These are phyloP conservation scores for Polyergus mexicanus DNA, from an alignment of 1,140 invertebrate species.

Conservation along the genomic window DNA sequence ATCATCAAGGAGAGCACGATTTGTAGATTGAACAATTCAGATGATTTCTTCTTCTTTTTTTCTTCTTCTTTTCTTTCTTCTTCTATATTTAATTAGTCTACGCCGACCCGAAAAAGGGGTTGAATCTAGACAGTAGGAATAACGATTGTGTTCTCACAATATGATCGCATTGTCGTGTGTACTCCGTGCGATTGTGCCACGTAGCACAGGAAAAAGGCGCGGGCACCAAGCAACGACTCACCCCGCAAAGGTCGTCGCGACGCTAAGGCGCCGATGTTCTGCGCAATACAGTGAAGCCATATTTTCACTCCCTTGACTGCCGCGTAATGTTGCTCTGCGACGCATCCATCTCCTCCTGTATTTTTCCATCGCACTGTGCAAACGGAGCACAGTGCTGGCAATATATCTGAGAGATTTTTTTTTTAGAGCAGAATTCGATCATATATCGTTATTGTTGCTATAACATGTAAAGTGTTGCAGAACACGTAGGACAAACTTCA, in stretches of 20 bases:
- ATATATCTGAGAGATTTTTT: neutral
- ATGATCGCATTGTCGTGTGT: conserved; percentile 32
- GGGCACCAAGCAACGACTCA: conserved; percentile 68
- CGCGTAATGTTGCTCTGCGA: neutral
- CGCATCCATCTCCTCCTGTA: neutral
- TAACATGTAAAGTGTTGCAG: too few relatives aligned
- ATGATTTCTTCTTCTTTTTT: too few relatives aligned
- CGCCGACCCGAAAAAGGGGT: too few relatives aligned
- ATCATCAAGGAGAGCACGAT: conserved; percentile 4
- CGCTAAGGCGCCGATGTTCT: conserved; percentile 70
- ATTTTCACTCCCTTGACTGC: conserved; percentile 47
- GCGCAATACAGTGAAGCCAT: conserved; percentile 70
- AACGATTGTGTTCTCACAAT: neutral
- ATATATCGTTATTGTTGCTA: too few relatives aligned
- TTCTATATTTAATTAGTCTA: too few relatives aligned
- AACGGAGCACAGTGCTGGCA: conserved; percentile 17
- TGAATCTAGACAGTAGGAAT: neutral
- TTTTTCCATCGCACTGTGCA: neutral
- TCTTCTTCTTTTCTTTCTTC: too few relatives aligned
- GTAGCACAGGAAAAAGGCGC: conserved; percentile 46
- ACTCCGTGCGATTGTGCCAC: conserved; percentile 47
- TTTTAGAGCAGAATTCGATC: too few relatives aligned
- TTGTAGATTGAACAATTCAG: neutral
- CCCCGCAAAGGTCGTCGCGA: conserved; percentile 61
- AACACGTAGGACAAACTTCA: too few relatives aligned